phyloP scores from a whole-genome alignment of 2,113 vertebrate genomes.

The Porphyrio hochstetteri region DNA sequence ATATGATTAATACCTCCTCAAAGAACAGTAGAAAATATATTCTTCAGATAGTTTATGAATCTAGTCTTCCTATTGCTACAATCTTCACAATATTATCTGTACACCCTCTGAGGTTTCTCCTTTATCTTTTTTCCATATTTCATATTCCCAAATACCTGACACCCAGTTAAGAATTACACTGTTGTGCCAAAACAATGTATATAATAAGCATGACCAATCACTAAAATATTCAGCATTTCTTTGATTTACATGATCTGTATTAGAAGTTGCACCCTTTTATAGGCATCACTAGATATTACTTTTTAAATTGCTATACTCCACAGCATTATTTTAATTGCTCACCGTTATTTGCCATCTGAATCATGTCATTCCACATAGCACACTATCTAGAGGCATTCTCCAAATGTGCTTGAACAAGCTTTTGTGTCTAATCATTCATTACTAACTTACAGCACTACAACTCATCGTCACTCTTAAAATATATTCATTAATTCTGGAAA shows the following conservation, averaged over 20 bases:
- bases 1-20: not conserved
- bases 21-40: not conserved
- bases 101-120: not conserved
- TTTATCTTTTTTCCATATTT: not conserved
- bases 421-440: constrained; percentile 9
- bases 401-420: not conserved
- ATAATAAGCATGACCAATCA: not conserved
- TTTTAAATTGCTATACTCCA: constrained; percentile 46
- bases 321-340: constrained; percentile 56
- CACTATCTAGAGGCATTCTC: not conserved
- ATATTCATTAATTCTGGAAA: not conserved
- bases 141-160: not conserved
- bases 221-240: not conserved
- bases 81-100: not conserved
- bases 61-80: not conserved
- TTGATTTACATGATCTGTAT: not conserved
- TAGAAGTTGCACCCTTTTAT: not conserved
- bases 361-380: constrained; percentile 23
- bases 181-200: not conserved
- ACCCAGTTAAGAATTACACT: not conserved
- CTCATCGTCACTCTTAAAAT: not conserved
- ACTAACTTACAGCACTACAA: not conserved
- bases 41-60: not conserved
- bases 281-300: constrained; percentile 24
- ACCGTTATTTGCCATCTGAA: constrained; percentile 58